Evolutionary conservation across 2,113 vertebrate species (phyloP).

Genomic region (Eolophus roseicapilla): DNA sequence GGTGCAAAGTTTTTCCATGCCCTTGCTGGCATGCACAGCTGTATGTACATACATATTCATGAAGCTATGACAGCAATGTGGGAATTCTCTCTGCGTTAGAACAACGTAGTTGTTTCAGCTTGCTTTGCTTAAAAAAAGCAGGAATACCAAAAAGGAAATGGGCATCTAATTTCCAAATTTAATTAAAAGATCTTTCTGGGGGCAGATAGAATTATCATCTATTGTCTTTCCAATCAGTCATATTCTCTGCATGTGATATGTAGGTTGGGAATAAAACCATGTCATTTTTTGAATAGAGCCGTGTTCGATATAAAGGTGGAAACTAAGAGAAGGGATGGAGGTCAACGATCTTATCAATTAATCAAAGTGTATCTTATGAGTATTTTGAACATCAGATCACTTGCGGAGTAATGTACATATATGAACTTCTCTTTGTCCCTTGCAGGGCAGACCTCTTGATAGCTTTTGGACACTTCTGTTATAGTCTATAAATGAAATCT

Average conservation of each 20-base stretch:
- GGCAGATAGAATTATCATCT: background rate
- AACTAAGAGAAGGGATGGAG: background rate
- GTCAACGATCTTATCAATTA: background rate
- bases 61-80: background rate
- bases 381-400: background rate
- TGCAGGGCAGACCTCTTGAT: background rate
- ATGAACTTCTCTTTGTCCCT: background rate
- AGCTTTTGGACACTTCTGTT: background rate
- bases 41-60: background rate
- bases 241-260: background rate
- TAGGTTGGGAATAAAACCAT: background rate
- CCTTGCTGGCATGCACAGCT: background rate
- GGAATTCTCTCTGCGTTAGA: background rate
- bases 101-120: background rate
- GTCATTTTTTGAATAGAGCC: background rate
- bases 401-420: background rate
- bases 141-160: background rate
- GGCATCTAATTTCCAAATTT: background rate
- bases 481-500: background rate
- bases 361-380: background rate
- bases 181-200: background rate
- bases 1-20: background rate
- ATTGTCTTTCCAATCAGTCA: background rate
- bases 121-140: background rate
- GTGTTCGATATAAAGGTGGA: background rate